A percentile compares a stretch with the other conserved stretches of the same genome.
These are phyloP conservation scores for Cosmia pyralina DNA, from an alignment of 2,888 invertebrate species.

Conservation along the genomic window DNA sequence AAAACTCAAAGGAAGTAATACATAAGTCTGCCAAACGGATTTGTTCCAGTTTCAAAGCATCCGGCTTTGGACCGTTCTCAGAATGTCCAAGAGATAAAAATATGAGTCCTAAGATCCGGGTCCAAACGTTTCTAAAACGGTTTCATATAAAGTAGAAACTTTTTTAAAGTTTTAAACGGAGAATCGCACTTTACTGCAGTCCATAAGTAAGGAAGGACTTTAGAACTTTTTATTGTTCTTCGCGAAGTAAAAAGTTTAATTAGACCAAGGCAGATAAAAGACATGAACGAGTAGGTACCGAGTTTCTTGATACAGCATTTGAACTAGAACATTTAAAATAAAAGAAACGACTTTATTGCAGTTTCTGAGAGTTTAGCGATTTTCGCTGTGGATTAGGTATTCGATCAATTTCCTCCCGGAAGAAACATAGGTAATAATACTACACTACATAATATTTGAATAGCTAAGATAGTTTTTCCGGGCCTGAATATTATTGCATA, in stretches of 20 bases:
- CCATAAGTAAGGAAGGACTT: conserved; percentile 37
- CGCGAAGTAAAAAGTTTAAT: conserved; percentile 53
- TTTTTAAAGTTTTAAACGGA: conserved; percentile 46
- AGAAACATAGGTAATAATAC: background rate
- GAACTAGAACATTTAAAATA: conserved; percentile 11
- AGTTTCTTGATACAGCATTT: conserved; percentile 35
- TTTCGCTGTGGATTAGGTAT: background rate
- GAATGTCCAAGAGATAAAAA: conserved; percentile 42
- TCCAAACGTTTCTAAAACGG: conserved; percentile 48
- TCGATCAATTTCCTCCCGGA: background rate
- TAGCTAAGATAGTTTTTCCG: background rate
- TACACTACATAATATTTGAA: background rate
- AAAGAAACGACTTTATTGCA: background rate
- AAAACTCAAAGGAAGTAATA: conserved; percentile 42
- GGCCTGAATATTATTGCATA: background rate
- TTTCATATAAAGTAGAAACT: conserved; percentile 40
- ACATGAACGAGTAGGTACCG: conserved; percentile 11
- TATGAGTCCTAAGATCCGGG: conserved; percentile 48
- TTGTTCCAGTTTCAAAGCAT: conserved; percentile 50
- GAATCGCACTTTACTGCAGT: conserved; percentile 49
- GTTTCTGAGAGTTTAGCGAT: background rate
- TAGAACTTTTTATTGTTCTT: conserved; percentile 51
- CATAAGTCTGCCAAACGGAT: conserved; percentile 45
- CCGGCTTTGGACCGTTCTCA: conserved; percentile 24
- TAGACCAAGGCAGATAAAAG: conserved; percentile 44